Percentiles rank a stretch among this genome's conserved stretches.
phyloP scores from a whole-genome alignment of 2,888 invertebrate species.

The Xestobium rufovillosum region DNA sequence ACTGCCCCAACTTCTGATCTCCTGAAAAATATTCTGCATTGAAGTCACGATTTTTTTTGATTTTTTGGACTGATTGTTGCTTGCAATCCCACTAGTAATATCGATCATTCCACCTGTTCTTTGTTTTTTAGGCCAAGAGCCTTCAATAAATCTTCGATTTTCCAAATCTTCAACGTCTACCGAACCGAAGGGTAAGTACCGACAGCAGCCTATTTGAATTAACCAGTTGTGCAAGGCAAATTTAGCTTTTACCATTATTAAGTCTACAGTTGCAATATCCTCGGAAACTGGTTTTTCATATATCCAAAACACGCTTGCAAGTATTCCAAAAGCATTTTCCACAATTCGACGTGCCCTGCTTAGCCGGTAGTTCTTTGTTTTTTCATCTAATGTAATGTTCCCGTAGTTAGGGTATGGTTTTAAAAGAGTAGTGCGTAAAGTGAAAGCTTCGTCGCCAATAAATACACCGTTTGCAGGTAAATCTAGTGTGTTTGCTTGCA shows the following conservation, averaged over 20 bases:
- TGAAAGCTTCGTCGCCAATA: constrained; percentile 19
- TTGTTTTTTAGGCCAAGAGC: too few species aligned
- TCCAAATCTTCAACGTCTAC: constrained; percentile 19
- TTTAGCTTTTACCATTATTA: constrained; percentile 14
- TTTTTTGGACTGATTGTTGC: too few species aligned
- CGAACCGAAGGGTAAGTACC: constrained; percentile 19
- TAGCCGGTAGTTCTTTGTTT: constrained; percentile 18
- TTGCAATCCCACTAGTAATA: too few species aligned
- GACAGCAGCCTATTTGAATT: constrained; percentile 15
- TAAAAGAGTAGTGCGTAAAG: constrained; percentile 16
- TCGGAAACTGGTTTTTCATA: too few species aligned
- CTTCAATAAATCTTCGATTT: constrained; percentile 15
- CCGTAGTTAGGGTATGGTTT: constrained; percentile 16
- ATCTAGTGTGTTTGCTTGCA: constrained; percentile 20
- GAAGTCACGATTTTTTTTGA: constrained; percentile 14
- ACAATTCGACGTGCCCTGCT: constrained; percentile 16
- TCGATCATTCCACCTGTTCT: too few species aligned
- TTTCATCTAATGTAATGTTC: constrained; percentile 15
- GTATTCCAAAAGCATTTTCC: too few species aligned
- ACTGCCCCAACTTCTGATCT: constrained; percentile 20
- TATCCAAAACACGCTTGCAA: too few species aligned
- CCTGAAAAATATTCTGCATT: constrained; percentile 19
- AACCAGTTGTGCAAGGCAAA: constrained; percentile 20
- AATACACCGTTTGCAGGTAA: constrained; percentile 16
- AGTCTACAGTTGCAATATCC: constrained; percentile 14